phyloP scores from a whole-genome alignment of 1,140 invertebrate species.

The Andricus grossulariae region DNA sequence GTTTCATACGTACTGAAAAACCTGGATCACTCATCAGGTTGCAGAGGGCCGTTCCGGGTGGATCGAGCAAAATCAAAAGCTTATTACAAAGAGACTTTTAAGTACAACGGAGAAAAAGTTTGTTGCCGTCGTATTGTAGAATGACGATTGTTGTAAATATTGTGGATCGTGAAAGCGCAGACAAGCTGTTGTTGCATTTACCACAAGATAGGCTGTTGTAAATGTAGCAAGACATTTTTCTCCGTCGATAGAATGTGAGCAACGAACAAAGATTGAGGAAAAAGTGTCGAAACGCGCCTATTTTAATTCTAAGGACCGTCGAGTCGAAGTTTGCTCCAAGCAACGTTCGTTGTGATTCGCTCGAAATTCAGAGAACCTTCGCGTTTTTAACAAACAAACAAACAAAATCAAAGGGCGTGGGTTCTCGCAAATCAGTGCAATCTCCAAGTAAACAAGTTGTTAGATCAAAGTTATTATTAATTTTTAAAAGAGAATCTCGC shows the following conservation, averaged over 20 bases:
- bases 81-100: slow-evolving; percentile 1
- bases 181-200: slow-evolving; percentile 19
- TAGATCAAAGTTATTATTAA: slow-evolving; percentile 70
- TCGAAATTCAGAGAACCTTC: slow-evolving; percentile 64
- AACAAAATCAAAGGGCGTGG: slow-evolving; percentile 43
- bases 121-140: slow-evolving; percentile 25
- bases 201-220: slow-evolving; percentile 6
- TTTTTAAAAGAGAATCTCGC: slow-evolving; percentile 50
- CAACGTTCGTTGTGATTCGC: slow-evolving; percentile 52
- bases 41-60: slow-evolving; percentile 38
- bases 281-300: slow-evolving; percentile 51
- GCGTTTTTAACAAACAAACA: slow-evolving; percentile 44
- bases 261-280: slow-evolving; percentile 59
- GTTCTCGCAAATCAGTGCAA: slow-evolving; percentile 70
- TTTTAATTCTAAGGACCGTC: slow-evolving; percentile 53
- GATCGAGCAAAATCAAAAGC: slow-evolving; percentile 71
- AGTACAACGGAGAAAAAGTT: too few relatives aligned
- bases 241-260: slow-evolving; percentile 44
- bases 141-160: slow-evolving; percentile 47
- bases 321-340: slow-evolving; percentile 38
- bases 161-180: background rate
- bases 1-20: background rate
- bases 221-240: slow-evolving; percentile 26
- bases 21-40: slow-evolving; percentile 28
- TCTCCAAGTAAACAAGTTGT: slow-evolving; percentile 71